Evolutionary conservation across 2,113 vertebrate genomes (phyloP), one percentile per base, ranked within the genome.

Genomic region (Cairina moschata): DNA sequence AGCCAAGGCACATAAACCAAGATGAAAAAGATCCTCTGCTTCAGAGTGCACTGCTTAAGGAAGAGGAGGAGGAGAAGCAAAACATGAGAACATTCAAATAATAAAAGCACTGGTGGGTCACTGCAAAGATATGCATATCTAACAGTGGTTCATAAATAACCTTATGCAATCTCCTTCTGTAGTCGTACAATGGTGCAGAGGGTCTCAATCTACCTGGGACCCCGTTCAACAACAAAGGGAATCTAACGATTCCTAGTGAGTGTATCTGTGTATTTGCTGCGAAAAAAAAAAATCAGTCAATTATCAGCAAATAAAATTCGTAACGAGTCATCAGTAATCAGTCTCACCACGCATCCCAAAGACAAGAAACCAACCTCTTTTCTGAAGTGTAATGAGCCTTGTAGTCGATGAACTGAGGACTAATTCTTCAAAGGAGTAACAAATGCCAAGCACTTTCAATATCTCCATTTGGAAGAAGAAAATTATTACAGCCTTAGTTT

Each of bases 121-220:
- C 68, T 32, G 17, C n/a, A 10, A 52, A 14, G 34, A 54, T 54
- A 21, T 29, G 31, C 31, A 67, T 40, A 58, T 14, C 54, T 55
- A 66, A 59, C 23, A 62, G 3, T 6, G 21, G 48, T 50, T 59
- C 59, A 52, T 65, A 36, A 25, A 28, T 14, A 18, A 69, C 14
- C 34, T 38, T 42, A 31, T 1, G 26, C 59, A 83, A 29, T 17
- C 59, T 77, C 38, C 54, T 36, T 68, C 48, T 54, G 40, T 29
- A 34, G 50, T 22, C 29, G 29, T 9, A 42, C 26, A 34, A 8
- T 0, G 0, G 55, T 0, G 1, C 78, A 81, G n/a, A 75, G 42
- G 52, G 36, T 31, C 32, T 34, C 34, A 23, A 34, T 26, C 73
- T 42, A 32, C 55, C 11, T 55, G 20, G 50, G 28, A 52, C 21